phyloP scores from a whole-genome alignment of 1,140 invertebrate species.

The Platyscapa corneri region DNA sequence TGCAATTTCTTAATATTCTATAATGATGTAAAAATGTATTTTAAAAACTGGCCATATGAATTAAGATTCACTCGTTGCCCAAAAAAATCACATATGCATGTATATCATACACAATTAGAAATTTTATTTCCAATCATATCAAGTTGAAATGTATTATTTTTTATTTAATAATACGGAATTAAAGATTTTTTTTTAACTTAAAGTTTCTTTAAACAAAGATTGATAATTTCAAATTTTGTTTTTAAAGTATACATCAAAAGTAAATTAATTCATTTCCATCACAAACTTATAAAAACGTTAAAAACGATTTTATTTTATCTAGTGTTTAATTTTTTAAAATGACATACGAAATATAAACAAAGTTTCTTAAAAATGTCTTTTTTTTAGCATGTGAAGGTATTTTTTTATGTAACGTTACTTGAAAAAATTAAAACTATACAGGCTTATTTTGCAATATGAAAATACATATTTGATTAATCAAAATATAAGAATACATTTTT shows the following conservation, averaged over 20 bases:
- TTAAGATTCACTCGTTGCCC: slow-evolving; percentile 16
- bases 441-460: slow-evolving; percentile 19
- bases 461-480: slow-evolving; percentile 50
- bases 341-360: slow-evolving; percentile 14
- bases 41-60: slow-evolving; percentile 21
- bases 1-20: slow-evolving; percentile 54
- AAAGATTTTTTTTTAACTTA: too few species aligned
- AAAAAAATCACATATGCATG: background rate
- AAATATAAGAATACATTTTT: slow-evolving; percentile 61
- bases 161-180: background rate
- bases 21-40: slow-evolving; percentile 38
- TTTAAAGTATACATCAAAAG: background rate
- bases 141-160: slow-evolving; percentile 6
- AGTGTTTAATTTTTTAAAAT: slow-evolving; percentile 27
- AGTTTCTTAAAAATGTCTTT: slow-evolving; percentile 22
- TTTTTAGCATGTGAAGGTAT: slow-evolving; percentile 13
- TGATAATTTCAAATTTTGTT: slow-evolving; percentile 11
- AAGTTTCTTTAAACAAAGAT: background rate
- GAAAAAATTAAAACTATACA: slow-evolving; percentile 10
- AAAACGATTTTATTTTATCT: background rate
- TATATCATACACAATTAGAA: slow-evolving; percentile 4
- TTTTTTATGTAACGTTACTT: slow-evolving; percentile 21
- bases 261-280: background rate
- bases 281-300: background rate
- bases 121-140: background rate